phyloP scores from a whole-genome alignment of 1,140 invertebrate species.

The Musca domestica region DNA sequence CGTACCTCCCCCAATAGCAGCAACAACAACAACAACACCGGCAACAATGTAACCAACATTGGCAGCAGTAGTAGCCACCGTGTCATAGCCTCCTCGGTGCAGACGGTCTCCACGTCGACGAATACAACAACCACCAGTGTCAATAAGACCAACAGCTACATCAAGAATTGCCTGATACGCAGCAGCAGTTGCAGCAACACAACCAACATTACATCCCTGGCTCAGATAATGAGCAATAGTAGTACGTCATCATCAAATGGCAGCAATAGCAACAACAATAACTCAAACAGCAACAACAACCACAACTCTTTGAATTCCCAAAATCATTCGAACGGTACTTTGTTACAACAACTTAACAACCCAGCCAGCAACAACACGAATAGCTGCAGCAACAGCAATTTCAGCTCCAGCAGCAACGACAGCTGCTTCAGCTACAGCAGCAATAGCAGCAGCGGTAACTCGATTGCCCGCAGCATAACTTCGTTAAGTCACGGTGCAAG shows the following conservation, averaged over 20 bases:
- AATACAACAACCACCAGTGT: slow-evolving; percentile 28
- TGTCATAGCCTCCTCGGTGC: slow-evolving; percentile 4
- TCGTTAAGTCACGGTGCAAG: slow-evolving; percentile 11
- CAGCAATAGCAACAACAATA: slow-evolving; percentile 46
- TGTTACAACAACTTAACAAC: slow-evolving; percentile 21
- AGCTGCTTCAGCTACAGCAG: slow-evolving; percentile 33
- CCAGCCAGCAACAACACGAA: slow-evolving; percentile 30
- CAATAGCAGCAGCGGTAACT: slow-evolving; percentile 24
- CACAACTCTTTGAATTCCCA: neutral
- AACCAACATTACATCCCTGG: slow-evolving; percentile 51
- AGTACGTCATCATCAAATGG: slow-evolving; percentile 44
- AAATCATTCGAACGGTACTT: neutral
- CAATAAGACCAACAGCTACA: slow-evolving; percentile 39
- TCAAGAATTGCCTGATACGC: slow-evolving; percentile 50
- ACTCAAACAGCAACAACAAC: slow-evolving; percentile 29
- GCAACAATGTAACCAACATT: neutral
- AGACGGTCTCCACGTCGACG: slow-evolving; percentile 42
- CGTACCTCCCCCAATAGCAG: neutral
- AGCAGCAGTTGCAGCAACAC: slow-evolving; percentile 53
- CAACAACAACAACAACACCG: slow-evolving; percentile 11
- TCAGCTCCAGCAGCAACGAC: slow-evolving; percentile 39
- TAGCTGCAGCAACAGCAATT: slow-evolving; percentile 28
- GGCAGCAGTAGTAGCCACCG: slow-evolving; percentile 4
- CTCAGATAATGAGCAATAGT: slow-evolving; percentile 49
- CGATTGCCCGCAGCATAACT: slow-evolving; percentile 7